Evolutionary conservation across 2,113 vertebrate species (phyloP).

Genomic region (Halichoeres trimaculatus): DNA sequence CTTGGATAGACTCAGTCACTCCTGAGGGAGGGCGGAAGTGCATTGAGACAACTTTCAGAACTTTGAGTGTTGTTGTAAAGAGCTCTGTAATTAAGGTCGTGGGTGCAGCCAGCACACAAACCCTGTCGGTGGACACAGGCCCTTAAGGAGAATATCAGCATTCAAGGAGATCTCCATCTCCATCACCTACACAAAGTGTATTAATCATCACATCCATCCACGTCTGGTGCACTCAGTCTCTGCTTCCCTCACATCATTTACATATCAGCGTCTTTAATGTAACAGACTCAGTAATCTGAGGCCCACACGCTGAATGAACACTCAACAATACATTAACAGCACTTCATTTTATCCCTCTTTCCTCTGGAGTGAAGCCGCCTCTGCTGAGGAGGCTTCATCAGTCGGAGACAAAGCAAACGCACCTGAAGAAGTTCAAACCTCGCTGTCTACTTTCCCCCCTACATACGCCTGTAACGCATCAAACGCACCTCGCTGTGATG

Average conservation of each 20-base stretch:
- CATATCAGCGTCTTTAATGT: conserved; percentile 18
- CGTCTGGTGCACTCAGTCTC: conserved; percentile 10
- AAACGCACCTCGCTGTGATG: not conserved
- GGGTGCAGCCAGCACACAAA: too few relatives aligned
- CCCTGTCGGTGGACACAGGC: too few relatives aligned
- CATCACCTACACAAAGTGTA: conserved; percentile 33
- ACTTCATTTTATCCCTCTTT: conserved; percentile 14
- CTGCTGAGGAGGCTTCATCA: conserved; percentile 15
- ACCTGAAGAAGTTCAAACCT: conserved; percentile 26
- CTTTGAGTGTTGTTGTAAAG: too few relatives aligned
- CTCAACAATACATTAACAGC: not conserved
- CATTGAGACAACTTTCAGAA: too few relatives aligned
- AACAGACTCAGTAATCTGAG: conserved; percentile 6
- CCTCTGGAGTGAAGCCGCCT: conserved; percentile 19
- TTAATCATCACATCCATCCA: conserved; percentile 14
- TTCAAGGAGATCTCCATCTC: conserved; percentile 13
- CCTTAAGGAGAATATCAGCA: conserved; percentile 1
- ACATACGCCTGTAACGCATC: not conserved
- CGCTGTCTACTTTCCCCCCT: conserved; percentile 22
- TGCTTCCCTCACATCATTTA: conserved; percentile 5
- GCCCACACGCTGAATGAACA: conserved; percentile 21
- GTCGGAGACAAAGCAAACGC: not conserved
- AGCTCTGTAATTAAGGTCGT: too few relatives aligned
- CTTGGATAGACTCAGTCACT: too few relatives aligned
- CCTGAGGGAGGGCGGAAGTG: too few relatives aligned